A percentile compares a stretch with the other conserved stretches of the same genome.
phyloP scores from a whole-genome alignment of 2,797 vertebrate species.

The Tympanoctomys barrerae region DNA sequence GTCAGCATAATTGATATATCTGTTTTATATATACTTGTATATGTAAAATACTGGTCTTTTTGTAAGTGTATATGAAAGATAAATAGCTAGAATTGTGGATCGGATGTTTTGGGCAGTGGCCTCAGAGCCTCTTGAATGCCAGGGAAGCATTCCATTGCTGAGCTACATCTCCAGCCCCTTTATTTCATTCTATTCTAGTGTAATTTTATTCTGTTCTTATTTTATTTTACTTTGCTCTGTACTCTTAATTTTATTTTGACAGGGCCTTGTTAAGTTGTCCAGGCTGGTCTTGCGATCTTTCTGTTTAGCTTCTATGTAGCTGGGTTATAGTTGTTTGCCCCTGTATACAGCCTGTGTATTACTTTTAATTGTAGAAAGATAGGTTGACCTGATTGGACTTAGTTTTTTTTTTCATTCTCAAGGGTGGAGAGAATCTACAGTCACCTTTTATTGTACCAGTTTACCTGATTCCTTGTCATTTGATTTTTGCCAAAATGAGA shows the following conservation, averaged over 20 bases:
- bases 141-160: neutral
- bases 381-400: neutral
- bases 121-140: neutral
- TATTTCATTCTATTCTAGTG: neutral
- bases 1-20: neutral
- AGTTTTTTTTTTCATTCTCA: neutral
- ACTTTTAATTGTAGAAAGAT: slow-evolving; percentile 14
- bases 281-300: neutral
- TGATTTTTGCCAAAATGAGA: slow-evolving; percentile 28
- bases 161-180: neutral
- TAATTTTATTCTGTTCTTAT: neutral
- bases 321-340: neutral
- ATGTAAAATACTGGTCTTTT: slow-evolving; percentile 5
- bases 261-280: neutral
- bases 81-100: slow-evolving; percentile 39
- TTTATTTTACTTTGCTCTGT: neutral
- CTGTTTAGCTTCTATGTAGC: neutral
- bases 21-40: neutral
- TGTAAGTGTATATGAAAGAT: neutral
- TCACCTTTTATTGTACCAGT: neutral
- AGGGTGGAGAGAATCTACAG: neutral
- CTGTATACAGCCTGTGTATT: neutral
- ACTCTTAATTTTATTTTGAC: neutral
- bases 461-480: slow-evolving; percentile 4
- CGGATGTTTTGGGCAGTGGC: neutral